Evolutionary conservation across 2,888 invertebrate species (phyloP).

Genomic region (Nymphalis urticae): DNA sequence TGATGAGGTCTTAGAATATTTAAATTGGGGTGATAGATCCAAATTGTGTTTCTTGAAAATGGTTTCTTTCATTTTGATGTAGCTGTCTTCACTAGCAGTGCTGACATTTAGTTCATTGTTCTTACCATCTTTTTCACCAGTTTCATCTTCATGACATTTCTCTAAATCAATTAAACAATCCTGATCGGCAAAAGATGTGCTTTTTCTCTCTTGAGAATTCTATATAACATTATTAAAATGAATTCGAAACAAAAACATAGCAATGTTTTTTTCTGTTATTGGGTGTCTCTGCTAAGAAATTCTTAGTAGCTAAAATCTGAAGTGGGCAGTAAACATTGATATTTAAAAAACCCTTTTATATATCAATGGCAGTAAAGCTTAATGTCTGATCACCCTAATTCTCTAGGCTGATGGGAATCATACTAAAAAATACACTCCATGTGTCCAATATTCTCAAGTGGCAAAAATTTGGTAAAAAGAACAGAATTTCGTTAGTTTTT

Average conservation of each 20-base stretch:
- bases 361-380: too few species aligned
- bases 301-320: too few species aligned
- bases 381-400: too few species aligned
- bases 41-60: slow-evolving; percentile 65
- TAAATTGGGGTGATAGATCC: slow-evolving; percentile 66
- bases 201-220: slow-evolving; percentile 56
- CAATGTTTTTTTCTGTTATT: too few species aligned
- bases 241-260: neutral
- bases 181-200: slow-evolving; percentile 41
- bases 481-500: too few species aligned
- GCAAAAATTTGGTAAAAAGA: too few species aligned
- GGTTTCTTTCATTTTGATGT: slow-evolving; percentile 47
- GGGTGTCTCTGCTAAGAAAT: too few species aligned
- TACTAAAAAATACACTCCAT: too few species aligned
- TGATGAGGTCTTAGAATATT: slow-evolving; percentile 58
- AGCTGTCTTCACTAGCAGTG: slow-evolving; percentile 41
- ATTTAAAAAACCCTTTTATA: too few species aligned
- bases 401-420: too few species aligned
- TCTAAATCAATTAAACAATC: slow-evolving; percentile 15
- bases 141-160: slow-evolving; percentile 33
- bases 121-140: slow-evolving; percentile 42
- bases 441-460: too few species aligned
- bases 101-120: slow-evolving; percentile 52
- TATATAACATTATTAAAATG: slow-evolving; percentile 25
- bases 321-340: too few species aligned